Evolutionary conservation across 2,888 invertebrate genomes (phyloP).

Genomic region (Acronicta aceris): DNA sequence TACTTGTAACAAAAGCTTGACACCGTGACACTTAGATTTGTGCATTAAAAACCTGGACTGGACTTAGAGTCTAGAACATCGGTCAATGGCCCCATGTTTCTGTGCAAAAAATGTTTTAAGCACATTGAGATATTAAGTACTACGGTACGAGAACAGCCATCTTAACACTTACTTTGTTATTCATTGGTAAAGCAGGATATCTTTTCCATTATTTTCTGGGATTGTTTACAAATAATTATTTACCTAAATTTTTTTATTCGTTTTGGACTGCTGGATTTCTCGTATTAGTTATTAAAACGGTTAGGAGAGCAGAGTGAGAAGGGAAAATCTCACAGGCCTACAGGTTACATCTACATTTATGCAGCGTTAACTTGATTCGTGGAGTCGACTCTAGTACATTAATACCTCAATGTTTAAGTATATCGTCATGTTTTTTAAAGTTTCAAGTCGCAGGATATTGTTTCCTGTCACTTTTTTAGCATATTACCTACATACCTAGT

Average conservation of each 20-base stretch:
- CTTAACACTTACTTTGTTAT: too few relatives aligned
- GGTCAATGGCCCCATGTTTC: slow-evolving; percentile 39
- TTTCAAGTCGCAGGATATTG: slow-evolving; percentile 9
- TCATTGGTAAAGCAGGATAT: too few relatives aligned
- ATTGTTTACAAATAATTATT: too few relatives aligned
- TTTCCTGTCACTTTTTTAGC: slow-evolving; percentile 21
- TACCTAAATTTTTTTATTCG: too few relatives aligned
- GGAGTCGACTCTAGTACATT: not conserved
- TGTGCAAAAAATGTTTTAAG: slow-evolving; percentile 10
- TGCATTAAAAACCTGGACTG: slow-evolving; percentile 13
- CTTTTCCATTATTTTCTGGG: too few relatives aligned
- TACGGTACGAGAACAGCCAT: too few relatives aligned
- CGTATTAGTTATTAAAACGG: too few relatives aligned
- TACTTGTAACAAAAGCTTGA: slow-evolving; percentile 22
- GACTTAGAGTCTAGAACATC: slow-evolving; percentile 9
- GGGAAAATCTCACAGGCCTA: too few relatives aligned
- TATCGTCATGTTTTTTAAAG: slow-evolving; percentile 12
- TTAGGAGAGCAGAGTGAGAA: too few relatives aligned
- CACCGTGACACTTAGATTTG: slow-evolving; percentile 1
- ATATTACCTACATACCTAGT: not conserved
- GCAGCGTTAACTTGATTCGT: too few relatives aligned
- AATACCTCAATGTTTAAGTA: slow-evolving; percentile 1
- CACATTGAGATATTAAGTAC: slow-evolving; percentile 10
- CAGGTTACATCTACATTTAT: too few relatives aligned
- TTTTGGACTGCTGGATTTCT: too few relatives aligned